Evolutionary conservation across 1,140 invertebrate genomes (phyloP), one percentile per base, ranked within the genome.

Genomic region (Ceratoteleas bidentatus): DNA sequence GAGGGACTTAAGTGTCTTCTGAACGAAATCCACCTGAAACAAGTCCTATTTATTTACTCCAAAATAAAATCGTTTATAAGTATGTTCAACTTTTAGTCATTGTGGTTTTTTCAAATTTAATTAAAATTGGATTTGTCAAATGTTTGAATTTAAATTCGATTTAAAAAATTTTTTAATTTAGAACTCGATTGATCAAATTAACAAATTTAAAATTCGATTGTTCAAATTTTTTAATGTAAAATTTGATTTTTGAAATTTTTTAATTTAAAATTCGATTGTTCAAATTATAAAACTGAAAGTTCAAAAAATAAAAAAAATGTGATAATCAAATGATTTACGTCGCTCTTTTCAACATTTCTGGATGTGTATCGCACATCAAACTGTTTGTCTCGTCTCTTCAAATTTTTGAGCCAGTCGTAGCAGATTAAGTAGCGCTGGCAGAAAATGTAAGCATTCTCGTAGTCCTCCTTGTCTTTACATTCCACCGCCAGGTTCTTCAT

Each of bases 341-440:
- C 50, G 38, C 92, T 93, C 73, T 92, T 91, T 40, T 87, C 85
- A 40, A 92, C 93, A 8, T 94, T 86, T 80, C 93, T 91, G 81
- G 90, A 91, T 32, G 8, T 53, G 16, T 0, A 60, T 33, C 34
- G 32, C 24, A 45, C 43, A 24, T 94, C 89, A 49, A 92, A 90
- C 32, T 88, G 78, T 84, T 93, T 94, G 57, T 94, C 47, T 14
- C 16, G 24, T 16, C 10, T 93, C 7, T 92, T 88, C 60, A 91
- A 92, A 9, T 90, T 92, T 70, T 91, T 92, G 57, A 95, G 90
- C 74, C 88, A 92, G 1, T 91, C 87, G 0, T 96, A 85, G 10
- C 94, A 87, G 40, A 93, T 92, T 15, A 95, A 90, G 88, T 94
- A 96, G 87, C 94, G 94, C 93, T 94, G 94, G 68, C 93, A 95